Evolutionary conservation across 2,797 vertebrate species (phyloP).

Genomic region (Trachurus trachurus): DNA sequence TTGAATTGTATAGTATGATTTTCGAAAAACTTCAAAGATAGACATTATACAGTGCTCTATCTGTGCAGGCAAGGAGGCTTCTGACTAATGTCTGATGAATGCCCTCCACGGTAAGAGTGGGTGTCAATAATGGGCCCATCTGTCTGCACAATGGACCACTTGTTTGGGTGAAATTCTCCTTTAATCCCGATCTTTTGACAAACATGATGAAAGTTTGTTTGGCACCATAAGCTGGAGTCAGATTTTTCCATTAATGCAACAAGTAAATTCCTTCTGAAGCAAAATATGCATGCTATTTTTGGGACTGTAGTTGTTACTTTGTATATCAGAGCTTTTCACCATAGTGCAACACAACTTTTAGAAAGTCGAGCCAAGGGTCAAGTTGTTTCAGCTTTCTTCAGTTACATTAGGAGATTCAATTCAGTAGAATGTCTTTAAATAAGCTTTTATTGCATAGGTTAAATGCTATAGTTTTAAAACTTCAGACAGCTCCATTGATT

Average conservation of each 20-base stretch:
- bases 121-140: constrained; percentile 69
- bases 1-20: constrained; percentile 14
- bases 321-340: background rate
- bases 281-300: constrained; percentile 14
- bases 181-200: constrained; percentile 60
- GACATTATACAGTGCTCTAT: constrained; percentile 56
- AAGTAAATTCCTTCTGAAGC: background rate
- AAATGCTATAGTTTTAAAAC: background rate
- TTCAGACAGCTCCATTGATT: background rate
- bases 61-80: constrained; percentile 60
- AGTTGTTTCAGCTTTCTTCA: background rate
- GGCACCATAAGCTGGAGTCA: constrained; percentile 41
- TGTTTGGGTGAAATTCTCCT: constrained; percentile 67
- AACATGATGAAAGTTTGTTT: constrained; percentile 66
- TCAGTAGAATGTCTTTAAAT: background rate
- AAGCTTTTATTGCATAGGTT: background rate
- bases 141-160: constrained; percentile 69
- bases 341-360: background rate
- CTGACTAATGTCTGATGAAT: constrained; percentile 77
- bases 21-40: constrained; percentile 51
- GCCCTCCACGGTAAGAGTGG: constrained; percentile 63
- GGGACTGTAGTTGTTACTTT: background rate
- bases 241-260: constrained; percentile 24
- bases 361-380: background rate
- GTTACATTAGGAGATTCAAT: background rate